Evolutionary conservation across 2,888 invertebrate genomes (phyloP).

Genomic region (Iphiclides podalirius): DNA sequence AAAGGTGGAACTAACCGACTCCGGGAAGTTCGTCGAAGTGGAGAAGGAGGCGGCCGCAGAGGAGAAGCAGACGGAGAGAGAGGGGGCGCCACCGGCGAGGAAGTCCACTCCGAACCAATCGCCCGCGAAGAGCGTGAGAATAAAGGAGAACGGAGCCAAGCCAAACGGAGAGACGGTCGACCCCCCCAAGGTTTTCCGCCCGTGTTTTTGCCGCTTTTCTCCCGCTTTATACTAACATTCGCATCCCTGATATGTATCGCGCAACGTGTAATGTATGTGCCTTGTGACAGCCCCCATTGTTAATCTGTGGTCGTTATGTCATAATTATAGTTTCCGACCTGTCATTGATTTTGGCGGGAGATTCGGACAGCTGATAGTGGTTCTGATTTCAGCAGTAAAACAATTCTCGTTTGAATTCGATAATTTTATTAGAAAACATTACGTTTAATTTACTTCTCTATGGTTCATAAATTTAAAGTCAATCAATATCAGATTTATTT

Average conservation of each 20-base stretch:
- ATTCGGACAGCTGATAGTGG: too few relatives aligned
- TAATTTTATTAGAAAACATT: too few relatives aligned
- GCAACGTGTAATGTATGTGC: neutral
- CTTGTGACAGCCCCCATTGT: too few relatives aligned
- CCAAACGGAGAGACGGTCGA: constrained; percentile 52
- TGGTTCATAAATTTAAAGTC: too few relatives aligned
- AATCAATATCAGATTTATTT: too few relatives aligned
- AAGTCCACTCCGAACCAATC: constrained; percentile 55
- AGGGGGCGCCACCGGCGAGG: constrained; percentile 35
- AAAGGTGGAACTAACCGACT: constrained; percentile 76
- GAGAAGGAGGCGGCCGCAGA: constrained; percentile 52
- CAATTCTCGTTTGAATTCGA: too few relatives aligned
- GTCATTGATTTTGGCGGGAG: too few relatives aligned
- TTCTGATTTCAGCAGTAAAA: too few relatives aligned
- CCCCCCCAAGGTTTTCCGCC: constrained; percentile 34
- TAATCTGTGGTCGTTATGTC: too few relatives aligned
- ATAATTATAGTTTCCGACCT: too few relatives aligned
- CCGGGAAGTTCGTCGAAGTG: constrained; percentile 77
- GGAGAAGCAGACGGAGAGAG: constrained; percentile 59
- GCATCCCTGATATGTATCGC: constrained; percentile 5
- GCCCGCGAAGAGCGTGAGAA: constrained; percentile 67
- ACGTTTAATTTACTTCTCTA: too few relatives aligned
- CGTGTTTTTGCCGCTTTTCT: constrained; percentile 24
- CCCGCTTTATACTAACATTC: constrained; percentile 32
- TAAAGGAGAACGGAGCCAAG: constrained; percentile 64